Evolutionary conservation across 1,140 invertebrate genomes (phyloP), one percentile per base, ranked within the genome.

Genomic region (Tribolium madens): DNA sequence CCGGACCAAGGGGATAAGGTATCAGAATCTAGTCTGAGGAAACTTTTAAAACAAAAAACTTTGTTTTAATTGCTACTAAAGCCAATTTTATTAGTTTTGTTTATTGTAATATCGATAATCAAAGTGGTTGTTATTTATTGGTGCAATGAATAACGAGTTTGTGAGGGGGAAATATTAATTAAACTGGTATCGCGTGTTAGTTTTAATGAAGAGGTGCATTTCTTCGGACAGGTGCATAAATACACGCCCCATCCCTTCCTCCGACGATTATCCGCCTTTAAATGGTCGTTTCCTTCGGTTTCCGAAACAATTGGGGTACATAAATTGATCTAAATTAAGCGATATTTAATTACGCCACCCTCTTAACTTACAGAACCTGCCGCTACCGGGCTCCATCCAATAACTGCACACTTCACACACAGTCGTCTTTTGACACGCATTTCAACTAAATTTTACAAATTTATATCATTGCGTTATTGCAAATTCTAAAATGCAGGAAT

Each of bases 301-400:
- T 72, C 46, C 50, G 71, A 73, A 73, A 73, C 71, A 73, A 73
- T 73, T 73, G 48, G 71, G 71, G 71, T 73, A 73, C 71, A 73
- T 73, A 73, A 73, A 73, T 73, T 73, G 71, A 73, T 73, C 71
- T 73, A 73, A 73, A 84, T 84, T 83, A 83, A 84, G 81, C 83
- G 83, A 81, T 84, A 84, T 84, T 84, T 84, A 84, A 84, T 84
- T 84, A 84, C 80, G 73, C 36, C 73, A 60, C 76, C 76, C 78
- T 80, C 80, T 78, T 80, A 80, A 80, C 57, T 79, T 71, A 80
- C 46, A 72, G 70, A 72, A 72, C 70, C 70, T 72, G 70, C 70
- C 70, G 50, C 46, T 31, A 72, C 46, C 70, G 70, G 48, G 21
- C 26, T 33, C 31, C 57, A 64, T 64, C 57, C 57, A 64, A 64